Base-by-base conservation (phyloP, 2,797 vertebrate species). In the Lagodon rhomboides region DNA sequence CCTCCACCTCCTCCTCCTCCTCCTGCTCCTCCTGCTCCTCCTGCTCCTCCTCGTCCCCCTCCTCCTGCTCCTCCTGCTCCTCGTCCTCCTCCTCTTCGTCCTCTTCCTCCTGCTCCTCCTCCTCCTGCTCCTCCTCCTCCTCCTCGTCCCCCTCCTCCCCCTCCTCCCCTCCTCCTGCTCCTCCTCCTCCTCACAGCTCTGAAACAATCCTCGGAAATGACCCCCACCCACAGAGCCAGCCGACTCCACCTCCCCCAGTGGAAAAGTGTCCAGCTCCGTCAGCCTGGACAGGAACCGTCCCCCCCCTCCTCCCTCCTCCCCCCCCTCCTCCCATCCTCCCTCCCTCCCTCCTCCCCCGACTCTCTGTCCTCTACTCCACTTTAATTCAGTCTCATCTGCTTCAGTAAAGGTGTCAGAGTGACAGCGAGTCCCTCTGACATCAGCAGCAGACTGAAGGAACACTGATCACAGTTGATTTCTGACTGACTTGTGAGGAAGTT, bases 191-290 rank as follows among this genome's bases (percentile, higher is more conserved):
- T 63, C 59, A 9, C 43, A 17, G 63, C 72, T 69, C 71, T 59
- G 1, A 64, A 83, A 89, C 89, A 91, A 91, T 91, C 49, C 74
- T 76, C 78, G 87, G 87, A 91, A 91, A 63, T 76, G 64, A 53
- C 65, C 66, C 38, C 69, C 76, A 59, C 64, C 73, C 79, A 43
- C 12, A 9, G 27, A 13, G 16, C 10, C 70, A 41, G 22, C 3
- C 17, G 20, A 44, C 7, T 27, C 64, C 13, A 22, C 55, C 0
- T 7, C 22, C 20, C 56, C 22, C 43, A 15, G 17, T 70, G 77
- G 75, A 77, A 85, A 80, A 77, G 46, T 62, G 61, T 73, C 65
- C 1, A 0, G 4, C 62, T 77, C 43, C 20, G 27, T 62, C 65
- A n/a, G 62, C 55, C 62, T 3, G 60, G n/a, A 70, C 60, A 55